phyloP scores from a whole-genome alignment of 2,888 invertebrate genomes.

The Dryococelus australis region DNA sequence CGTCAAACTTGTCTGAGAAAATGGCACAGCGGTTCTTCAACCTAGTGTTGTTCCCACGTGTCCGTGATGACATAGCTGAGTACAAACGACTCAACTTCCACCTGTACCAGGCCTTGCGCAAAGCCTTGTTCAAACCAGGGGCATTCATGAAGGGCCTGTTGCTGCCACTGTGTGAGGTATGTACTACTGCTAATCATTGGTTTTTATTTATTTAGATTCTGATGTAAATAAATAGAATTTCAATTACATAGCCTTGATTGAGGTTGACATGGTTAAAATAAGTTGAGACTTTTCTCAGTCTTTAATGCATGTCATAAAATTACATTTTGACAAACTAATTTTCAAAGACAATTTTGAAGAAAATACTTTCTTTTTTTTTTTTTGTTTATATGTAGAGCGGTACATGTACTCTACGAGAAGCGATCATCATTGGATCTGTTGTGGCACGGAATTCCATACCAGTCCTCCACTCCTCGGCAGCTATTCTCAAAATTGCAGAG shows the following conservation, averaged over 20 bases:
- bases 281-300: too few species aligned
- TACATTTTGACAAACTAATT: too few species aligned
- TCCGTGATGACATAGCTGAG: slow-evolving; percentile 94
- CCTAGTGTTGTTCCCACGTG: slow-evolving; percentile 87
- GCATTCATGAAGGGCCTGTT: slow-evolving; percentile 95
- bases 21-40: slow-evolving; percentile 97
- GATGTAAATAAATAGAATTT: too few species aligned
- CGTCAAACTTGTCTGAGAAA: slow-evolving; percentile 94
- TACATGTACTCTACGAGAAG: slow-evolving; percentile 93
- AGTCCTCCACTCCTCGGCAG: slow-evolving; percentile 93
- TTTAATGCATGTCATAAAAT: too few species aligned
- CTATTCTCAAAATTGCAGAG: slow-evolving; percentile 93
- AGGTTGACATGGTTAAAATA: too few species aligned
- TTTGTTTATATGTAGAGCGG: slow-evolving; percentile 70
- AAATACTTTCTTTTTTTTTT: too few species aligned
- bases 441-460: slow-evolving; percentile 92
- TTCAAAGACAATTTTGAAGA: too few species aligned
- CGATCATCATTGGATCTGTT: slow-evolving; percentile 93
- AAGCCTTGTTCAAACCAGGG: slow-evolving; percentile 94
- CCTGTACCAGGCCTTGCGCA: slow-evolving; percentile 91
- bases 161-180: slow-evolving; percentile 68
- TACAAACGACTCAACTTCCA: slow-evolving; percentile 96
- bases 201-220: too few species aligned
- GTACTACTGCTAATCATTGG: not conserved
- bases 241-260: too few species aligned